These are phyloP conservation scores for Lamellibrachia satsuma DNA, from an alignment of 2,888 invertebrate genomes.

Conservation along the genomic window DNA sequence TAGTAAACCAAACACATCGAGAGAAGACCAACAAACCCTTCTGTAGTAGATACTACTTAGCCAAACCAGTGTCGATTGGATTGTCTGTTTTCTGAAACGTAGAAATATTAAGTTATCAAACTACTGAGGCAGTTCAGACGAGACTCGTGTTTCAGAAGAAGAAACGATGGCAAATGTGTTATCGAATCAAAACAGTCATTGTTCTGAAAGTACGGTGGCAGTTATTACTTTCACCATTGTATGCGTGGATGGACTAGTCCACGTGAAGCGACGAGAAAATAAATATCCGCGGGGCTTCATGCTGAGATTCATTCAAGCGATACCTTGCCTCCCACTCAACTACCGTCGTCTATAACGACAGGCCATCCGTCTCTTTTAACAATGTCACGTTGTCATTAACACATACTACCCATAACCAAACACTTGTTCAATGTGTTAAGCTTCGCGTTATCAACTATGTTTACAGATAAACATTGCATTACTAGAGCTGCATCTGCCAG, in stretches of 20 bases:
- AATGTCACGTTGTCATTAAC: not conserved
- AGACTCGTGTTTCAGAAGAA: not conserved
- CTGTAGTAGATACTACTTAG: not conserved
- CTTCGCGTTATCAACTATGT: not conserved
- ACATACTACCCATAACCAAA: not conserved
- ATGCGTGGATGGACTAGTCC: not conserved
- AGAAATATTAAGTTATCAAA: not conserved
- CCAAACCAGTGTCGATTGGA: not conserved
- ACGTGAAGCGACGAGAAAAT: not conserved
- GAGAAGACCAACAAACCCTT: not conserved
- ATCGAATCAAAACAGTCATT: not conserved
- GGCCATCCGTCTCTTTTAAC: not conserved
- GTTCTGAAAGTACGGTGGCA: not conserved
- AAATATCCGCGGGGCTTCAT: not conserved
- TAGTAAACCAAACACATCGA: not conserved
- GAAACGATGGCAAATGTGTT: not conserved
- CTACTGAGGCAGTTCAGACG: not conserved
- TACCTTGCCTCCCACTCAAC: not conserved
- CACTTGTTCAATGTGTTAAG: not conserved
- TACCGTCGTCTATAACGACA: not conserved
- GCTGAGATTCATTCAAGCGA: not conserved
- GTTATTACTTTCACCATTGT: not conserved
- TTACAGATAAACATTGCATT: no score
- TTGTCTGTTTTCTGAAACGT: not conserved
- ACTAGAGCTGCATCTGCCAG: no score